Evolutionary conservation across 2,113 vertebrate species (phyloP).

Genomic region (Elephantulus edwardii): DNA sequence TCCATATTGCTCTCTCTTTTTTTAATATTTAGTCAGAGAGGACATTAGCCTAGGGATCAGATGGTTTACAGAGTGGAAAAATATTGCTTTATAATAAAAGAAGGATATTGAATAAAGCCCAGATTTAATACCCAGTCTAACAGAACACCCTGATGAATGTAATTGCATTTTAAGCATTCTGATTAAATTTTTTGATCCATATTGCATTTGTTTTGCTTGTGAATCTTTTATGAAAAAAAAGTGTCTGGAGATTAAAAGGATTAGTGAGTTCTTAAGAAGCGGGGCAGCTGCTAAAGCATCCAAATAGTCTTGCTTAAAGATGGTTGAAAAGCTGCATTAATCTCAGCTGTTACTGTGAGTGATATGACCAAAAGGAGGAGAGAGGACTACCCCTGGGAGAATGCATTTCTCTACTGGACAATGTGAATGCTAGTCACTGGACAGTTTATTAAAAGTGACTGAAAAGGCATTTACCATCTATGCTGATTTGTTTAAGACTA

Average conservation of each 20-base stretch:
- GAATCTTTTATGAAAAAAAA: slow-evolving; percentile 85
- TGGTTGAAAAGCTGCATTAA: slow-evolving; percentile 81
- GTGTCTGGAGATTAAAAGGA: slow-evolving; percentile 89
- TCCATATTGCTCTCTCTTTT: slow-evolving; percentile 77
- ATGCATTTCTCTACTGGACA: slow-evolving; percentile 69
- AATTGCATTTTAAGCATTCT: slow-evolving; percentile 91
- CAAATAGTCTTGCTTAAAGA: slow-evolving; percentile 84
- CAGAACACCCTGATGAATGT: slow-evolving; percentile 88
- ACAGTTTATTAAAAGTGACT: slow-evolving; percentile 38
- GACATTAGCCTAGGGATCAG: slow-evolving; percentile 87
- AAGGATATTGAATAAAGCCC: slow-evolving; percentile 89
- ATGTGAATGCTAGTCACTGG: slow-evolving; percentile 46
- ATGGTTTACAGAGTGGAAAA: slow-evolving; percentile 87
- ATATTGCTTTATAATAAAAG: slow-evolving; percentile 89
- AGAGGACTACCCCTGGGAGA: slow-evolving; percentile 47
- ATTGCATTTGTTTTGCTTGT: slow-evolving; percentile 89
- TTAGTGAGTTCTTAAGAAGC: slow-evolving; percentile 88
- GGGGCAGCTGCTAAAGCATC: slow-evolving; percentile 86
- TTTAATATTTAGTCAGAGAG: slow-evolving; percentile 80
- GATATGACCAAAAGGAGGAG: slow-evolving; percentile 70
- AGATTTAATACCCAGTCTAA: slow-evolving; percentile 87
- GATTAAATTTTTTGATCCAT: slow-evolving; percentile 91
- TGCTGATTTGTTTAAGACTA: slow-evolving; percentile 48
- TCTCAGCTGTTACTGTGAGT: slow-evolving; percentile 70
- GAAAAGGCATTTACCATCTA: slow-evolving; percentile 62